These are phyloP conservation scores for Dissostichus mawsoni DNA, from an alignment of 2,113 vertebrate genomes.

Conservation along the genomic window DNA sequence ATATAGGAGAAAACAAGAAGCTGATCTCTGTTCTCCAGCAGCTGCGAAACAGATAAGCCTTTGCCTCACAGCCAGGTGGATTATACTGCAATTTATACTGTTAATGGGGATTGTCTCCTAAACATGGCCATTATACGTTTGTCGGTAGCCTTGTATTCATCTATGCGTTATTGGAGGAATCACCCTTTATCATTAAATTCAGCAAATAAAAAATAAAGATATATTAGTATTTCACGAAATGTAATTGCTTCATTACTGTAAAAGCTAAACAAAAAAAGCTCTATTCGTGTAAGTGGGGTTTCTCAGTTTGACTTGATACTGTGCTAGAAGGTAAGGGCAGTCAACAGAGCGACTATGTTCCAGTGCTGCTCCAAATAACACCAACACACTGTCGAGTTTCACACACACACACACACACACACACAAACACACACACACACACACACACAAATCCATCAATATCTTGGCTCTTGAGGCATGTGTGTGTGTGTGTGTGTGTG, in stretches of 20 bases:
- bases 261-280: too few species aligned
- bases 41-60: not conserved
- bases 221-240: too few species aligned
- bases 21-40: not conserved
- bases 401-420: too few species aligned
- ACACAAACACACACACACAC: too few species aligned
- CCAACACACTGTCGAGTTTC: constrained; percentile 58
- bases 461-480: constrained; percentile 41
- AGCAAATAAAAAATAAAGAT: too few species aligned
- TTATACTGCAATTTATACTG: not conserved
- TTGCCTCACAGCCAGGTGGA: constrained; percentile 5
- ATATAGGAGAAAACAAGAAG: not conserved
- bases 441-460: constrained; percentile 45
- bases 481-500: too few species aligned
- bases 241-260: too few species aligned
- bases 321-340: not conserved
- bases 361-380: constrained; percentile 50
- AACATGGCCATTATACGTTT: not conserved
- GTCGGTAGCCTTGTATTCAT: not conserved
- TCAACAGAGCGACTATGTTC: constrained; percentile 42
- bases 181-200: too few species aligned
- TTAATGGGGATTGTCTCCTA: not conserved
- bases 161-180: too few species aligned
- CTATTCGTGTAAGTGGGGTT: not conserved
- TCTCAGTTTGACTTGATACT: not conserved